Base-by-base conservation (phyloP, 1,140 invertebrate species). In the Macrotrachela quadricornifera region DNA sequence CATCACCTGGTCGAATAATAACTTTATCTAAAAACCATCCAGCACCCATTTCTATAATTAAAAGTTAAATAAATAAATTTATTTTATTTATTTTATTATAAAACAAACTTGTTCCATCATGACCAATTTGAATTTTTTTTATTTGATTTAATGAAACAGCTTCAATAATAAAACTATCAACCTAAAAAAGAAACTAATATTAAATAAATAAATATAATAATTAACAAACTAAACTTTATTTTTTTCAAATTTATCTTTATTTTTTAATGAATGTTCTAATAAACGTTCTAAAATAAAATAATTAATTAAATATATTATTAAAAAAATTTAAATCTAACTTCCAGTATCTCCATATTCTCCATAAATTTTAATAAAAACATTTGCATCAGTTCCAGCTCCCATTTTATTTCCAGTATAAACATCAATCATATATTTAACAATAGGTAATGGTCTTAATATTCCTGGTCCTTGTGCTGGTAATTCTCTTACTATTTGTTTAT, bases 11-110 rank as follows among this genome's bases (percentile, higher is more conserved):
- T 51, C 59, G 60, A 40, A 68, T 58, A n/a, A 66, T 54, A 15
- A 70, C 62, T 55, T 68, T 70, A 50, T 69, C 64, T 16, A 70
- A 57, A 50, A 65, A 69, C 68, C 68, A 70, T 30, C 65, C 68
- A 54, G 59, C 57, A 3, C 66, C 67, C 13, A 59, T 18, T 39
- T 58, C 21, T 30, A 8, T 30, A n/a, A n/a, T 30, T 8, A 30
- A 4, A 4, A 8, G 21, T 30, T 2, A 30, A 30, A 30, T 30
- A 30, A 30, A 4, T 30, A 30, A 4, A 30, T 30, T 30, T 30
- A 30, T 30, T 30, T 4, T 30, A 30, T 30, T 4, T 2, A 30
- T 30, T 8, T 4, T 4, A 30, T 4, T 4, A 4, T 2, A 30
- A 30, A 30, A 30, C 21, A 4, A 30, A 30, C 21, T 59, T 42